Evolutionary conservation across 2,113 vertebrate genomes (phyloP).

Genomic region (Syngnathoides biaculeatus): DNA sequence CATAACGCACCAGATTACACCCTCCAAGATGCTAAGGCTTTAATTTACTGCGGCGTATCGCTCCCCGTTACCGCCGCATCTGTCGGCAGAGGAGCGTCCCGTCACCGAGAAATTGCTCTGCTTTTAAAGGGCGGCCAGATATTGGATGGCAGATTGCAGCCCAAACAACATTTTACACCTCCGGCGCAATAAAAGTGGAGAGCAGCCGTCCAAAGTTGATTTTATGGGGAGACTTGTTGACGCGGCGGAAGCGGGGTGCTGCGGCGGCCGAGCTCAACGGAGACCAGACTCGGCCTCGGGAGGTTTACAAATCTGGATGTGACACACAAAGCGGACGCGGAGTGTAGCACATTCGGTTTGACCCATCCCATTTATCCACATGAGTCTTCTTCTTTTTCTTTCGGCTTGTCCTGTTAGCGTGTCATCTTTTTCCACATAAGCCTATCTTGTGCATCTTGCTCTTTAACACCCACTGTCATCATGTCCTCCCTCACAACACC

Average conservation of each 20-base stretch:
- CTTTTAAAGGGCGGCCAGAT: constrained; percentile 53
- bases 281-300: neutral
- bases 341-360: too few relatives aligned
- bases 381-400: too few relatives aligned
- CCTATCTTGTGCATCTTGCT: too few relatives aligned
- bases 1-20: constrained; percentile 23
- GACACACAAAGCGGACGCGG: neutral
- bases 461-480: too few relatives aligned
- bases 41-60: constrained; percentile 42
- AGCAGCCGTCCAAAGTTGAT: neutral
- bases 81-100: constrained; percentile 50
- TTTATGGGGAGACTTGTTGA: neutral
- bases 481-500: too few relatives aligned
- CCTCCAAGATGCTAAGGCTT: constrained; percentile 36
- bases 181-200: constrained; percentile 49
- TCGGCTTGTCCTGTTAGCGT: too few relatives aligned
- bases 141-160: constrained; percentile 44
- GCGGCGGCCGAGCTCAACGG: neutral
- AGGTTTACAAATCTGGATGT: neutral
- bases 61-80: constrained; percentile 45
- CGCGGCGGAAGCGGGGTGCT: neutral
- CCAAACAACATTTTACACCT: constrained; percentile 54
- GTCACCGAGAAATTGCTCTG: constrained; percentile 43
- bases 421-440: too few relatives aligned
- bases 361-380: too few relatives aligned